Evolutionary conservation across 2,113 vertebrate genomes (phyloP), one percentile per base, ranked within the genome.

Genomic region (Chascanopsetta lugubris): DNA sequence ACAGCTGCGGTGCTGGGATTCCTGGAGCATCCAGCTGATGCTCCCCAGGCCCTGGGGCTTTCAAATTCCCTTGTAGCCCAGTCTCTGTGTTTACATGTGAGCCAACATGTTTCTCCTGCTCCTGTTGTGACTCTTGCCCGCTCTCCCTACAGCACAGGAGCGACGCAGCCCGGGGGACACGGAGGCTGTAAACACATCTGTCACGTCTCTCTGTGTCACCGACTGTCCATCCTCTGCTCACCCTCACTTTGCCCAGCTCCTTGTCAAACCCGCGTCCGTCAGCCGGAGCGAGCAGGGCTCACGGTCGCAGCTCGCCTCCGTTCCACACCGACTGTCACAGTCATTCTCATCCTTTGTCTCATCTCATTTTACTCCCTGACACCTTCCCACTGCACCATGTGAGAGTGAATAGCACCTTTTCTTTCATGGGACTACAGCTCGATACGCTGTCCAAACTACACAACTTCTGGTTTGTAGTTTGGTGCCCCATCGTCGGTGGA

Each of bases 231-330:
- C 40, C 40, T 42, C 18, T 18, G 40, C 40, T 42, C 17, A 13
- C 34, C 34, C 15, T 11, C 34, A n/a, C n/a, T n/a, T 38, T 1
- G 42, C 42, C 42, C 42, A 4, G 42, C 42, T 21, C 56, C 75
- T 60, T 51, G 72, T 85, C 76, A 75, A 58, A 56, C 69, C 22
- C 9, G 12, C 15, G 53, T 72, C 65, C 26, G 72, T 82, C 74
- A 74, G 61, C 42, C 3, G 5, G 27, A 49, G 17, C 2, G 1
- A 57, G 53, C 36, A 7, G 0, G 32, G 53, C 20, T 72, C 42
- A 2, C 68, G 40, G 42, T 59, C 51, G 54, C 50, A 20, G 36
- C 22, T 27, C 10, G 15, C 54, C 34, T 24, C 21, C 54, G 3
- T 25, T 22, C 36, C 38, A 18, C 36, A 61, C 21, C 20, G 18